Percentiles rank a stretch among this genome's conserved stretches.
Evolutionary conservation across 2,113 vertebrate genomes (phyloP).

Genomic region (Anseranas semipalmata): DNA sequence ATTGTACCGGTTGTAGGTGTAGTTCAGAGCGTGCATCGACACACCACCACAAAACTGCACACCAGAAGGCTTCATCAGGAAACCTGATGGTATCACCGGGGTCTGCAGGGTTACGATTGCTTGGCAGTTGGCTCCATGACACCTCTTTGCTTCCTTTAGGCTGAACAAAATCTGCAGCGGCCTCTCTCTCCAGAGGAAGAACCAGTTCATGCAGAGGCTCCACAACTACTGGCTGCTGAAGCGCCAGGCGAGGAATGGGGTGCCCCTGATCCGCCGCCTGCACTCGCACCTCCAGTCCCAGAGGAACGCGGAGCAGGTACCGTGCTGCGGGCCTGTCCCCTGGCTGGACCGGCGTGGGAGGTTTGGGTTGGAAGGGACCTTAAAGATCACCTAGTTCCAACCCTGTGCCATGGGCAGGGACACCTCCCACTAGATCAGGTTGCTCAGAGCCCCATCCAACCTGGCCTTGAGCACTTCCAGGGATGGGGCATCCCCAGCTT

Average conservation of each 20-base stretch:
- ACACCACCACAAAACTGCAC: not conserved
- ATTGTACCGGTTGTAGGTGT: not conserved
- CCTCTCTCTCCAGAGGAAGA: conserved; percentile 92
- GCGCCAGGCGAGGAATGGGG: conserved; percentile 92
- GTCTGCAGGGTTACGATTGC: accelerated
- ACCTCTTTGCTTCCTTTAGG: conserved; percentile 77
- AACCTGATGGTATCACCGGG: not conserved
- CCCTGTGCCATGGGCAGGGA: too few species aligned
- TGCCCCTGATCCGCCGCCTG: conserved; percentile 91
- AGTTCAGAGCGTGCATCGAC: not conserved
- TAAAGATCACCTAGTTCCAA: too few species aligned
- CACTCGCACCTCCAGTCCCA: conserved; percentile 91
- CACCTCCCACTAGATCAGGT: too few species aligned
- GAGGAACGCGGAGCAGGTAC: conserved; percentile 88
- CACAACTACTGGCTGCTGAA: conserved; percentile 98
- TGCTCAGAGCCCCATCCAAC: too few species aligned
- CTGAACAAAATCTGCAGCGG: conserved; percentile 94
- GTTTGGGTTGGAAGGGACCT: too few species aligned
- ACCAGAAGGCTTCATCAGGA: not conserved
- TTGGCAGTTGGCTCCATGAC: not conserved
- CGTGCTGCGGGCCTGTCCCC: not conserved
- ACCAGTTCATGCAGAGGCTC: conserved; percentile 94
- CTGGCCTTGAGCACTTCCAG: too few species aligned
- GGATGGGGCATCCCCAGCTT: too few species aligned
- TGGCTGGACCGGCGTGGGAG: accelerated